phyloP scores from a whole-genome alignment of 2,888 invertebrate genomes.

The Electrophaes corylata region DNA sequence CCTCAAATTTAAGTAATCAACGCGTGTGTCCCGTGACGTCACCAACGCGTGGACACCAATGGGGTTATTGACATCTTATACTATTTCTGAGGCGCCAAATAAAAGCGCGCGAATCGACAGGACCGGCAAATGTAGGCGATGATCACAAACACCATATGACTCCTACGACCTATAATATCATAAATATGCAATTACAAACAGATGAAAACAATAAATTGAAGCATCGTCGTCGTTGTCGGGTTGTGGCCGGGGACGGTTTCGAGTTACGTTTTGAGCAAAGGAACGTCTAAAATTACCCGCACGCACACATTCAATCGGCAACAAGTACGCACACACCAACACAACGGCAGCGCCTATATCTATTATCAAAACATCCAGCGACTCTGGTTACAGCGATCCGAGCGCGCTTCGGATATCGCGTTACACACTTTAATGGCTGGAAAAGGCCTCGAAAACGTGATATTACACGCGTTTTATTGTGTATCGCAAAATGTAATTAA shows the following conservation, averaged over 20 bases:
- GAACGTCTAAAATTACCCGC: slow-evolving; percentile 84
- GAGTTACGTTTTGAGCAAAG: slow-evolving; percentile 83
- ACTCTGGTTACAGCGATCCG: slow-evolving; percentile 82
- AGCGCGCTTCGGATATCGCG: slow-evolving; percentile 82
- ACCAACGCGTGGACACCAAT: slow-evolving; percentile 73
- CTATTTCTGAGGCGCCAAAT: slow-evolving; percentile 82
- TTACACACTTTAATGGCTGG: slow-evolving; percentile 85
- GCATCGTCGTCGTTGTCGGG: slow-evolving; percentile 65
- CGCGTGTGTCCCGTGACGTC: slow-evolving; percentile 75
- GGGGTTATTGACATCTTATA: slow-evolving; percentile 82
- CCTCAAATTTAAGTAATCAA: slow-evolving; percentile 71
- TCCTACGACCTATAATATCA: slow-evolving; percentile 44
- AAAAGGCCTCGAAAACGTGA: slow-evolving; percentile 84
- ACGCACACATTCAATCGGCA: slow-evolving; percentile 66
- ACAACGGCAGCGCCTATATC: slow-evolving; percentile 75
- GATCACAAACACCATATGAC: slow-evolving; percentile 42
- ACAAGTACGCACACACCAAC: slow-evolving; percentile 66
- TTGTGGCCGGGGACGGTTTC: slow-evolving; percentile 83
- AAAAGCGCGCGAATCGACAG: slow-evolving; percentile 70
- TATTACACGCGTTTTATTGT: slow-evolving; percentile 84
- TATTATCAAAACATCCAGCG: slow-evolving; percentile 84
- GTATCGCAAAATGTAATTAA: slow-evolving; percentile 83
- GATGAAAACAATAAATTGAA: slow-evolving; percentile 82
- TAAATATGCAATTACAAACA: slow-evolving; percentile 67
- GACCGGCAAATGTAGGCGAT: slow-evolving; percentile 41